phyloP scores from a whole-genome alignment of 64 coral and sea anemone species.

The Trachythela sp. region DNA sequence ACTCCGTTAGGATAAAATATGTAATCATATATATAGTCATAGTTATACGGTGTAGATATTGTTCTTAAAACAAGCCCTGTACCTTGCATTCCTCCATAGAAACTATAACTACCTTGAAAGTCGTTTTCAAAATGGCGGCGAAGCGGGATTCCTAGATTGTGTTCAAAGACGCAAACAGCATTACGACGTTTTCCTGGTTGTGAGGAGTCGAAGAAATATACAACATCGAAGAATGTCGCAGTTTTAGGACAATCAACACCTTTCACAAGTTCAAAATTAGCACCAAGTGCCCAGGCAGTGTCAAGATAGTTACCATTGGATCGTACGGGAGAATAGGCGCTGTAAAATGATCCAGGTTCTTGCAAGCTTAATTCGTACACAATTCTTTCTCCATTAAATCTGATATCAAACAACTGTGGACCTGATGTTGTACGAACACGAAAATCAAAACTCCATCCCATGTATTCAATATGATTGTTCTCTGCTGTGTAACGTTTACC shows the following conservation, averaged over 20 bases:
- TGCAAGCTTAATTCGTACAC: conserved; percentile 85
- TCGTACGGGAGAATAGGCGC: conserved; percentile 45
- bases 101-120: conserved; percentile 49
- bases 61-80: conserved; percentile 49
- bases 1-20: conserved; percentile 76
- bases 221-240: conserved; percentile 55
- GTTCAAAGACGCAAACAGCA: conserved; percentile 68
- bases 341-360: conserved; percentile 59
- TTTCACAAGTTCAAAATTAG: conserved; percentile 53
- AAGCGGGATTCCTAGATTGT: conserved; percentile 56
- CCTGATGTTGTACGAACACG: conserved; percentile 47
- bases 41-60: conserved; percentile 54
- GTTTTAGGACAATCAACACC: conserved; percentile 67
- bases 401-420: conserved; percentile 68
- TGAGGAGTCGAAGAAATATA: not conserved
- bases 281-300: conserved; percentile 49
- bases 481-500: conserved; percentile 70
- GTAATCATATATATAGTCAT: conserved; percentile 72
- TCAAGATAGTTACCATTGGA: conserved; percentile 52
- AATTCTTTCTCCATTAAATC: conserved; percentile 66
- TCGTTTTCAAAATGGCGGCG: conserved; percentile 74
- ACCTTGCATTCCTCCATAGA: conserved; percentile 61
- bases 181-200: conserved; percentile 32
- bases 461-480: conserved; percentile 70
- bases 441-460: conserved; percentile 88